These are phyloP conservation scores for Karalla daura DNA, from an alignment of 2,797 vertebrate genomes.

Conservation along the genomic window DNA sequence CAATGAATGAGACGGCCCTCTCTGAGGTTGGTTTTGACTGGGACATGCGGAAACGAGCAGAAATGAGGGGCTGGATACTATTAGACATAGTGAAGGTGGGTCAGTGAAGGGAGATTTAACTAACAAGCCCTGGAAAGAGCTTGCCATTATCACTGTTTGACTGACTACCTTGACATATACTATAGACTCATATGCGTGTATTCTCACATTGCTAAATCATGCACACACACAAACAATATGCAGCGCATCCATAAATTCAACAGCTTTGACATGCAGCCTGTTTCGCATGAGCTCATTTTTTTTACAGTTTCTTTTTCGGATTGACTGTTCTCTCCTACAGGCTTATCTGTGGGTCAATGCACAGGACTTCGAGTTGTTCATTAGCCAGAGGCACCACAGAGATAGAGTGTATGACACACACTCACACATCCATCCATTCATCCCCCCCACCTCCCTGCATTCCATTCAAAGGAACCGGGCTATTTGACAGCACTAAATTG, in stretches of 20 bases:
- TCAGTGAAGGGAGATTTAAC: conserved; percentile 8
- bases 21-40: conserved; percentile 12
- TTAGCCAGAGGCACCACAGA: conserved; percentile 63
- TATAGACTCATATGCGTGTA: not conserved
- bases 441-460: conserved; percentile 22
- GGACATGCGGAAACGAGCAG: conserved; percentile 14
- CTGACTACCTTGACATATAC: not conserved
- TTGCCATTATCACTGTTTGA: conserved; percentile 15
- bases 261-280: conserved; percentile 4
- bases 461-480: conserved; percentile 30
- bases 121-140: conserved; percentile 28
- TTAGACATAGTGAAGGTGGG: not conserved
- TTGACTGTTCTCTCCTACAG: conserved; percentile 42
- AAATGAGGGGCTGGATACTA: not conserved
- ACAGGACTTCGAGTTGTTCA: conserved; percentile 64
- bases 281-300: conserved; percentile 5
- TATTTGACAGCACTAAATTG: conserved; percentile 37
- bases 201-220: not conserved
- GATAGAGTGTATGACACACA: conserved; percentile 54
- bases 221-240: conserved; percentile 10
- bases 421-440: conserved; percentile 49
- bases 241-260: not conserved
- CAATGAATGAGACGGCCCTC: conserved; percentile 29
- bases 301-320: conserved; percentile 33
- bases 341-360: conserved; percentile 70